Conservation (phyloP, 1,140 invertebrate species). For the Acromyrmex echinatior region DNA sequence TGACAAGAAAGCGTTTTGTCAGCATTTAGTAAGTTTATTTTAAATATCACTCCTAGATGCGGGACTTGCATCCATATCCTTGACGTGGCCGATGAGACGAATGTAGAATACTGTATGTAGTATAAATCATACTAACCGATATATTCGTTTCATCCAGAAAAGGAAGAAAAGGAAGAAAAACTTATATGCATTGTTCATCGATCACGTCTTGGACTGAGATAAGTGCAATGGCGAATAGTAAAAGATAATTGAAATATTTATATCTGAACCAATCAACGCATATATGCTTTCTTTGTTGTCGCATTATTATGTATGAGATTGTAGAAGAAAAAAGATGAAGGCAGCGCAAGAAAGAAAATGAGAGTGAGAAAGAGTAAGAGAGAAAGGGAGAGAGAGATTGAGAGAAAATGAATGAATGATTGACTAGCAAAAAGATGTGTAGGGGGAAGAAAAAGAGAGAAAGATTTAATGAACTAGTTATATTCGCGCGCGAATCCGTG, state of each 20-base stretch:
- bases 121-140: constrained; percentile 34
- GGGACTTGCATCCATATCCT: constrained; percentile 2
- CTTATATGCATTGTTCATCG: constrained; percentile 23
- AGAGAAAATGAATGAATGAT: constrained; percentile 13
- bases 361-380: background rate
- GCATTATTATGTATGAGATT: constrained; percentile 49
- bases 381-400: background rate
- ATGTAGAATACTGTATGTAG: constrained; percentile 28
- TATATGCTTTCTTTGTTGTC: constrained; percentile 62
- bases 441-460: background rate
- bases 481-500: constrained; percentile 57
- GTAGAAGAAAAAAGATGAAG: background rate
- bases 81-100: constrained; percentile 34
- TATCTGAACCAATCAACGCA: constrained; percentile 62
- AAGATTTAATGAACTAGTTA: constrained; percentile 35
- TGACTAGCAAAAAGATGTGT: constrained; percentile 9
- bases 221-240: constrained; percentile 46
- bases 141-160: background rate
- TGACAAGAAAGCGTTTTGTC: constrained; percentile 23
- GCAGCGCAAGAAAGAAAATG: constrained; percentile 16
- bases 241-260: constrained; percentile 48
- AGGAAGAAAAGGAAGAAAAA: background rate
- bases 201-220: constrained; percentile 34
- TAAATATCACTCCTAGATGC: constrained; percentile 41
- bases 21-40: constrained; percentile 33